Base-by-base conservation (phyloP, 2,113 vertebrate genomes). In the Chloropsis cyanopogon region DNA sequence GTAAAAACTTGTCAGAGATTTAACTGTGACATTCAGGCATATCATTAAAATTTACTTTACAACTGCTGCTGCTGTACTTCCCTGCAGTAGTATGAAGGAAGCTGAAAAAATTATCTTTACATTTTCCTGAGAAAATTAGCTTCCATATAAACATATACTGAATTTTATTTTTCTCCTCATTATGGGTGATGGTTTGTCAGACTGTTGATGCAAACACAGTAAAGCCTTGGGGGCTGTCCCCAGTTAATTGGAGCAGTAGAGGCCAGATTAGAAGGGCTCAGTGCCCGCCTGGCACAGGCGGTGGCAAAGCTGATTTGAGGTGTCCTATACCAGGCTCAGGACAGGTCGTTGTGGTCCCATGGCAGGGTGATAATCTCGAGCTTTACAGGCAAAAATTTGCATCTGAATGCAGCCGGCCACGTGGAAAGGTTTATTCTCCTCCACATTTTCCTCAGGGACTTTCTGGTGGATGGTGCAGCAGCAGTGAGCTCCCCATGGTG, bases 361-460 rank as follows among this genome's bases (percentile, higher is more conserved):
- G 69, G 65, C 61, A 82, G 12, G 5, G 28, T 11, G 28, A 35
- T 82, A 92, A 93, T 92, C 80, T 64, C 20, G 17, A 78, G 10
- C 18, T 88, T 82, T 35, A 44, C 65, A 91, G 83, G 64, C 28
- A 64, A 59, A 59, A 46, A 96, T 94, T 91, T 94, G 71, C 90
- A 93, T 93, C 44, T 94, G 85, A 95, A 90, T 80, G 59, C 25
- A 60, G 15, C 8, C 3, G 6, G 46, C 35, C 35, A 9, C 4
- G 5, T 49, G 0, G 1, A 56, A 80, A 76, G 78, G 23, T 79
- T 94, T 80, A 49, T 82, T 69, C 25, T 76, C 39, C 31, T 72
- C 61, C 75, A 82, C 46, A 9, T 37, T 76, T 78, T 66, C 26
- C 71, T 64, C 19, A 4, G 0, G 0, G 75, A 25, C 21, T 68